Evolutionary conservation across 2,888 invertebrate genomes (phyloP).

Genomic region (Plagodis pulveraria): DNA sequence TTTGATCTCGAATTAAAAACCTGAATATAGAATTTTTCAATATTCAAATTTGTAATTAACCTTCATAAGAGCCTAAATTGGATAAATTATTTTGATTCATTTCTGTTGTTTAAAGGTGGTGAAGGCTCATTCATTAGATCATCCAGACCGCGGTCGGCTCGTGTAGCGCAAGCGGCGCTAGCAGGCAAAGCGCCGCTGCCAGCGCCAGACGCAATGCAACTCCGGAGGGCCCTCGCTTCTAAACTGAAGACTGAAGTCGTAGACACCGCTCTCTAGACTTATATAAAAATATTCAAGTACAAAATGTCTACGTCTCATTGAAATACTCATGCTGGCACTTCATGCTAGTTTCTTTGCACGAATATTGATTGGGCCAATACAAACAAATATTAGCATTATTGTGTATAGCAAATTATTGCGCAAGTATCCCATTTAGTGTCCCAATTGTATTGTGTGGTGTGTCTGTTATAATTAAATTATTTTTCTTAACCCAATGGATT

Average conservation of each 20-base stretch:
- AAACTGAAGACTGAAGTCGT: slow-evolving; percentile 95
- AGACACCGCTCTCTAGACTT: slow-evolving; percentile 65
- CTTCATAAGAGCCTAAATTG: no score
- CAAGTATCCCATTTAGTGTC: no score
- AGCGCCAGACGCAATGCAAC: slow-evolving; percentile 87
- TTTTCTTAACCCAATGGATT: slow-evolving; percentile 7
- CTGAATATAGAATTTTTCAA: no score
- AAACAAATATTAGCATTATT: no score
- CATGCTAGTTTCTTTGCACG: no score
- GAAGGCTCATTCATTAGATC: slow-evolving; percentile 76
- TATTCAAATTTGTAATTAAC: no score
- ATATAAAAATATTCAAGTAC: not conserved
- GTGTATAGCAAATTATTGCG: no score
- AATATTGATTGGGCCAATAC: no score
- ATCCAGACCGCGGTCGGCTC: slow-evolving; percentile 89
- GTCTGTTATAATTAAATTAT: slow-evolving; percentile 21
- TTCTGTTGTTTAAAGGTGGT: slow-evolving; percentile 67
- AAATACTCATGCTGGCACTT: no score
- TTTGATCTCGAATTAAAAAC: no score
- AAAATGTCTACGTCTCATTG: not conserved
- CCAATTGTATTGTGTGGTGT: slow-evolving; percentile 8
- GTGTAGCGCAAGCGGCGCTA: slow-evolving; percentile 88
- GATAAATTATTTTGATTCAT: no score
- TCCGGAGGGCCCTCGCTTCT: slow-evolving; percentile 93
- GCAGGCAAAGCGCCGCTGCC: slow-evolving; percentile 78